Percentiles rank a stretch among this genome's conserved stretches.
Evolutionary conservation across 1,140 invertebrate species (phyloP).

Genomic region (Linepithema humile): DNA sequence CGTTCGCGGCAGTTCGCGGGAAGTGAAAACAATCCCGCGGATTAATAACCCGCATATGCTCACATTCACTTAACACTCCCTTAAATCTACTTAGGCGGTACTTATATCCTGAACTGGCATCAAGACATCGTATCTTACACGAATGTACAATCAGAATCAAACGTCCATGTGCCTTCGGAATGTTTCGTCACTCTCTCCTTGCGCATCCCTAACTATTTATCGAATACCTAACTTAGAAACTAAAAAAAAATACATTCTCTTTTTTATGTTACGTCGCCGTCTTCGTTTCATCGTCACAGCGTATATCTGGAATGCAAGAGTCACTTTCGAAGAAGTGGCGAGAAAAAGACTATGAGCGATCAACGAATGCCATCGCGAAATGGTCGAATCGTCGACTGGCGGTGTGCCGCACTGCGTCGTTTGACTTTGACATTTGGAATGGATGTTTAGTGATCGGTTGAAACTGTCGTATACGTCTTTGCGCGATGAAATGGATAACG

Average conservation of each 20-base stretch:
- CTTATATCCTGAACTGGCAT: constrained; percentile 68
- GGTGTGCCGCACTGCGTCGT: background rate
- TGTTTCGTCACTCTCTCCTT: constrained; percentile 33
- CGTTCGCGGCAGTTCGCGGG: background rate
- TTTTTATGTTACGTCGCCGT: constrained; percentile 6
- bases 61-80: constrained; percentile 34
- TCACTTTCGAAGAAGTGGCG: background rate
- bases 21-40: constrained; percentile 20
- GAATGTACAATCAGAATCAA: constrained; percentile 79
- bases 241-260: constrained; percentile 35
- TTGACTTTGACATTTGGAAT: background rate
- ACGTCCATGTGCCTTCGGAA: constrained; percentile 72
- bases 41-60: constrained; percentile 6
- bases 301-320: constrained; percentile 60
- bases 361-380: constrained; percentile 13
- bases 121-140: constrained; percentile 64
- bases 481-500: background rate
- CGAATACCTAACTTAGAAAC: constrained; percentile 54
- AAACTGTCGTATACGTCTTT: background rate
- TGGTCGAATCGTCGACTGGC: constrained; percentile 52
- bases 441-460: background rate
- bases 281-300: background rate
- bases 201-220: constrained; percentile 17
- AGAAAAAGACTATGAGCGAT: constrained; percentile 21
- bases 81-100: constrained; percentile 66